Conservation (phyloP, 2,888 invertebrate species). For the Cantharis flavilabris region DNA sequence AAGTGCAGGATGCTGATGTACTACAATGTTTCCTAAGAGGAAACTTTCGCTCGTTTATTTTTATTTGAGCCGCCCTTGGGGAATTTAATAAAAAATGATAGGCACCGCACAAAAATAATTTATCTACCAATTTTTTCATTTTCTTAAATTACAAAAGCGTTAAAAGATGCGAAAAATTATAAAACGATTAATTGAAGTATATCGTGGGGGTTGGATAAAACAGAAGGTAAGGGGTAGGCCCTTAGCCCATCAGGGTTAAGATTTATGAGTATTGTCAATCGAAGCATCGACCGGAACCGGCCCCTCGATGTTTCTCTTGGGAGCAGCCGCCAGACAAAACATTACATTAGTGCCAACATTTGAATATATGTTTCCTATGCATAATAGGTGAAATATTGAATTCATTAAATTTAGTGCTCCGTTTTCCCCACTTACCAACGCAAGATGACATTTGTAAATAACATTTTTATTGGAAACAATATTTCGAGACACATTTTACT, state of each 20-base stretch:
- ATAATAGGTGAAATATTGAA: conserved; percentile 1
- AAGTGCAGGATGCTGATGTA: not conserved
- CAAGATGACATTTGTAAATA: not conserved
- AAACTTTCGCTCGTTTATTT: not conserved
- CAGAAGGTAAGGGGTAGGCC: conserved; percentile 22
- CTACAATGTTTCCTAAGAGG: not conserved
- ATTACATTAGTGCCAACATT: conserved; percentile 51
- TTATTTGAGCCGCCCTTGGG: not conserved
- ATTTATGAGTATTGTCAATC: conserved; percentile 49
- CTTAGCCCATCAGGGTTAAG: conserved; percentile 35
- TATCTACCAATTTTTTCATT: not conserved
- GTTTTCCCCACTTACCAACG: not conserved
- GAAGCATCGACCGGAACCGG: conserved; percentile 50
- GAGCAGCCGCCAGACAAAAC: conserved; percentile 51
- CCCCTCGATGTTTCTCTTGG: conserved; percentile 43
- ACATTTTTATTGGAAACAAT: not conserved
- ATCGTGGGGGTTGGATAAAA: conserved; percentile 17
- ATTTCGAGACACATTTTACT: not conserved
- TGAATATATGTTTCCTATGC: conserved; percentile 33
- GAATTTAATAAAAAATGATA: not conserved
- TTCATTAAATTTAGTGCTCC: conserved; percentile 4
- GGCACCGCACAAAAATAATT: not conserved
- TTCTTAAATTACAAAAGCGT: not conserved
- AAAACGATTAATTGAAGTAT: conserved; percentile 19
- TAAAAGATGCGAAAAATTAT: not conserved